These are phyloP conservation scores for Osedax fenrisi DNA, from an alignment of 2,888 invertebrate species.

Conservation along the genomic window DNA sequence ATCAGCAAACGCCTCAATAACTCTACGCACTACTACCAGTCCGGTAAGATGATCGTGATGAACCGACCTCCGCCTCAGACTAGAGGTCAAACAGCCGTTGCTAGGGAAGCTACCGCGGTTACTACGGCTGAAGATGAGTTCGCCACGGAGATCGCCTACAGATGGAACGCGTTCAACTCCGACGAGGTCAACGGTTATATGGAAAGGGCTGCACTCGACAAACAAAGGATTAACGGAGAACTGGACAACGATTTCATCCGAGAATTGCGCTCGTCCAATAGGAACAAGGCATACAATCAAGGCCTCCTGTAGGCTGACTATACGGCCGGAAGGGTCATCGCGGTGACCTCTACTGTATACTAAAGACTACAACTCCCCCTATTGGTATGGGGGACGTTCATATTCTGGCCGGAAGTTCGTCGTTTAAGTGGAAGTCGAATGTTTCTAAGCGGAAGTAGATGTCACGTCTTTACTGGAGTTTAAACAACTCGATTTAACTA, in stretches of 20 bases:
- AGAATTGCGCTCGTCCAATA: not conserved
- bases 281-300: not conserved
- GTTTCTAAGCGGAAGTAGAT: too few relatives aligned
- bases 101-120: not conserved
- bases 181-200: not conserved
- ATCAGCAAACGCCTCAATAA: not conserved
- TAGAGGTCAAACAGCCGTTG: not conserved
- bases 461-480: too few relatives aligned
- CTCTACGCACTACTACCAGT: not conserved
- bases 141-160: not conserved
- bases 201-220: not conserved
- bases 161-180: not conserved
- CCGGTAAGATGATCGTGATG: not conserved
- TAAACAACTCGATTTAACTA: too few relatives aligned
- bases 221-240: not conserved
- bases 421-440: too few relatives aligned
- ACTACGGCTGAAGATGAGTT: not conserved
- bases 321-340: too few relatives aligned
- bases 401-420: too few relatives aligned
- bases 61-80: not conserved
- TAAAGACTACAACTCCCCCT: too few relatives aligned
- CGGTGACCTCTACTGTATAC: too few relatives aligned
- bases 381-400: too few relatives aligned
- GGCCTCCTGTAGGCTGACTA: too few relatives aligned
- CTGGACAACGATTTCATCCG: not conserved